Evolutionary conservation across 1,140 invertebrate species (phyloP), one percentile per base, ranked within the genome.

Genomic region (Drosophila jambulina): DNA sequence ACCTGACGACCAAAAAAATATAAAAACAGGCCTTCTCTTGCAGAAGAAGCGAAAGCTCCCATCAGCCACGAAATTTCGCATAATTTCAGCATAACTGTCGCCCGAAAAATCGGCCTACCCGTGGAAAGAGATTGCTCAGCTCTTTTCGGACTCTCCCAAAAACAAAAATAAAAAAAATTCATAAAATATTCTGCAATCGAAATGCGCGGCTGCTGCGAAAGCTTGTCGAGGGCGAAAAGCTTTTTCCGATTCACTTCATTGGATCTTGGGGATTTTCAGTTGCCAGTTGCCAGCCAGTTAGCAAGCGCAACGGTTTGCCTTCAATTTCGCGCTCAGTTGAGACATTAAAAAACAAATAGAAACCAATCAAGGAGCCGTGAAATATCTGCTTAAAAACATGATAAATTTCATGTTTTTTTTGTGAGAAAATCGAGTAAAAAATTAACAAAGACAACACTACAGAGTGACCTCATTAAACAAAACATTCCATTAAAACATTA

Each of bases 211-310:
- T 56, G 77, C 63, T 75, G 80, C 34, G 25, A 69, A 51, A 76
- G 82, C 83, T 86, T 79, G 65, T 9, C 17, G 32, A 36, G 53
- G 15, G 25, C 21, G 36, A 19, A 45, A 61, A 65, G 79, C 79
- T 82, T 82, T 56, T 60, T 21, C 19, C 45, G 36, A 64, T 43
- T 51, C 62, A 43, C 68, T 51, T 71, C 61, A 68, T 71, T 53
- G 75, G 25, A 56, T 36, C n/a, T 43, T 36, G 53, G 51, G 45
- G 56, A 32, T 27, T 63, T 83, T 81, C 27, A 85, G 69, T 85
- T 86, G 80, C 75, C 74, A 80, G 63, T 87, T 90, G 79, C 85
- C 78, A 80, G 64, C 23, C 57, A 75, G 78, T 60, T 69, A 46
- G 58, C 82, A 38, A 81, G 49, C 65, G 80, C 65, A 90, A 78